Evolutionary conservation across 2,888 invertebrate genomes (phyloP).

Genomic region (Lamellibrachia columna): DNA sequence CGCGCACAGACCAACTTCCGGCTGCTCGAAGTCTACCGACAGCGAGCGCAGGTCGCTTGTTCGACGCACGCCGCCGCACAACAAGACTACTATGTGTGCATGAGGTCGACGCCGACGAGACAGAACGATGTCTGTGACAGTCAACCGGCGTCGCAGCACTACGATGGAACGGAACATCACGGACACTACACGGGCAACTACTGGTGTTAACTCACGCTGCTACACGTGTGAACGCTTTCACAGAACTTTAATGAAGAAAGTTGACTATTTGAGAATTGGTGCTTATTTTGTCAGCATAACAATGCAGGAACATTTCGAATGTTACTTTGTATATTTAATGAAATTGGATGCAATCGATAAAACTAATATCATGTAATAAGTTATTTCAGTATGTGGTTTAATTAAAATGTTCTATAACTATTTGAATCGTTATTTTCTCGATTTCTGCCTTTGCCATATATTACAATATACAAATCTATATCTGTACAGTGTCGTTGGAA

Average conservation of each 20-base stretch:
- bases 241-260: background rate
- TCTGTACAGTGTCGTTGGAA: background rate
- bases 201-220: background rate
- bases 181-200: background rate
- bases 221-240: background rate
- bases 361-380: background rate
- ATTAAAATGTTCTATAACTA: background rate
- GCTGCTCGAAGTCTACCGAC: background rate
- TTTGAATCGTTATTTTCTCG: background rate
- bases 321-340: background rate
- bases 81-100: background rate
- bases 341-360: background rate
- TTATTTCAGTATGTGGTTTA: background rate
- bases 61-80: slow-evolving; percentile 11
- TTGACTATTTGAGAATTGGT: background rate
- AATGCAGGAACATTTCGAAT: background rate
- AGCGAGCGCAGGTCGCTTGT: background rate
- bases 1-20: slow-evolving; percentile 22
- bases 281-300: background rate
- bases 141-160: background rate
- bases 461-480: background rate
- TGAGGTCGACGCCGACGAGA: background rate
- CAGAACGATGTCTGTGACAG: background rate
- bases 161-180: background rate
- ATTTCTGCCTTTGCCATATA: background rate